Evolutionary conservation across 1,140 invertebrate species (phyloP), one percentile per base, ranked within the genome.

Genomic region (Lutraria rhynchaena): DNA sequence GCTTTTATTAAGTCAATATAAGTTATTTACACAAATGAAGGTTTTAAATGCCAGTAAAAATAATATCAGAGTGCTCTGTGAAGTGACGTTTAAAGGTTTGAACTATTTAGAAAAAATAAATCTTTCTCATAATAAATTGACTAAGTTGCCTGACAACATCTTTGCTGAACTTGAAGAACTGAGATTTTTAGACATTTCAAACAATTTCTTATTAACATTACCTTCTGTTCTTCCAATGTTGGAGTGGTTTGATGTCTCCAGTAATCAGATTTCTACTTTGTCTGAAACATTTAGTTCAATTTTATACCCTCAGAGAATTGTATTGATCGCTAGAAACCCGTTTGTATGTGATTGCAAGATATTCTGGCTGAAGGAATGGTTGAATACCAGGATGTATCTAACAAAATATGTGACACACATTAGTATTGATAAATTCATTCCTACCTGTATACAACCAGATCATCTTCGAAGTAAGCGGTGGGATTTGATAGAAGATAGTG

Each of bases 191-290:
- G 69, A 71, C 55, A 5, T 71, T 4, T 71, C 69, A 24, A 33
- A 71, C 27, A 71, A 71, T 29, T 11, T 27, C 4, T 35, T 71
- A 5, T 24, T 11, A 15, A 46, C 44, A 11, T 71, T 71, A 29
- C 69, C 69, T 37, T 55, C 33, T 41, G 33, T 17, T 22, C 13
- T 71, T 13, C 69, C 69, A 55, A 55, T 71, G 69, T 51, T 29
- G 7, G 69, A 71, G 22, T 71, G 69, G 69, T 71, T 71, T 57
- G 69, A 71, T 57, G 22, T 71, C 15, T 55, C 49, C 1, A 35
- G 37, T 27, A 71, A 71, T 27, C 13, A 33, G 35, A 55, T 71
- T 35, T 35, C 49, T 22, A 55, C 44, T 15, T 35, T 71, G 29
- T 51, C 69, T n/a, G 69, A 71, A 71, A n/a, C 27, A n/a, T 44